Evolutionary conservation across 2,797 vertebrate genomes (phyloP).

Genomic region (Anas bahamensis): DNA sequence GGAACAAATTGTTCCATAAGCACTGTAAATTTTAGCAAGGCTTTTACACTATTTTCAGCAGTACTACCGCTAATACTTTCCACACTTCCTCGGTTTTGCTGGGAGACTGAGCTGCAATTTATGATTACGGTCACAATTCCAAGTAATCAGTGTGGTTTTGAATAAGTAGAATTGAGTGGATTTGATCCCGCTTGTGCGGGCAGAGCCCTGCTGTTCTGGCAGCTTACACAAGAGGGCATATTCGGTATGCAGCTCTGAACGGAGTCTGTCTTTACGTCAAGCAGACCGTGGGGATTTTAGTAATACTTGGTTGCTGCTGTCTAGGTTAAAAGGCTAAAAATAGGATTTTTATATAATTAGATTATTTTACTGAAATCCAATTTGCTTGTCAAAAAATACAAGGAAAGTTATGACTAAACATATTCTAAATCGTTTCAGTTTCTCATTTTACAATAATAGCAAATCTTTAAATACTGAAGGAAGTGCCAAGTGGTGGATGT

Average conservation of each 20-base stretch:
- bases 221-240: slow-evolving; percentile 49
- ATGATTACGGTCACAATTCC: not conserved
- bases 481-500: not conserved
- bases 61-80: not conserved
- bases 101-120: not conserved
- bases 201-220: not conserved
- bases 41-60: not conserved
- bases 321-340: not conserved
- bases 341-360: not conserved
- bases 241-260: not conserved
- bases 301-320: too few species aligned
- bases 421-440: not conserved
- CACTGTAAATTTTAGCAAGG: not conserved
- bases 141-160: not conserved
- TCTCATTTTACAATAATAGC: not conserved
- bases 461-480: not conserved
- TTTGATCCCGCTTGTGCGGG: not conserved
- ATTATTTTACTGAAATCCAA: not conserved
- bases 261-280: not conserved
- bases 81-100: not conserved
- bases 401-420: not conserved
- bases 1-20: not conserved
- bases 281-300: not conserved
- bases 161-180: not conserved
- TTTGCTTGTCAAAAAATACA: not conserved